Evolutionary conservation across 1,140 invertebrate genomes (phyloP).

Genomic region (Drosophila arizonae): DNA sequence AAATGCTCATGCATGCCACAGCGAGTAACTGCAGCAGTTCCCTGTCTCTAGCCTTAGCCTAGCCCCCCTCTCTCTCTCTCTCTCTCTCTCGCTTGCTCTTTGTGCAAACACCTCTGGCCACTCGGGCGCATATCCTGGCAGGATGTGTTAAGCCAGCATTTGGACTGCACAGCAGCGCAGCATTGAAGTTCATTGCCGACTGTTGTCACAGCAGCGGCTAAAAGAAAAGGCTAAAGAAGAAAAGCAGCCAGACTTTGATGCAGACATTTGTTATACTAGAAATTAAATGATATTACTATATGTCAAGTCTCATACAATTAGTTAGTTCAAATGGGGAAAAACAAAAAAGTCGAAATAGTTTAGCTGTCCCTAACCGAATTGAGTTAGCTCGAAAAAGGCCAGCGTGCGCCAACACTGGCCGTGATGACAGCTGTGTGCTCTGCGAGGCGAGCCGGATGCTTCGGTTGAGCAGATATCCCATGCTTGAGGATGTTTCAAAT

Average conservation of each 20-base stretch:
- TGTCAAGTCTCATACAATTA: too few relatives aligned
- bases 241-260: too few relatives aligned
- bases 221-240: not conserved
- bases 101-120: constrained; percentile 11
- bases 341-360: too few relatives aligned
- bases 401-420: not conserved
- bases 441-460: constrained; percentile 38
- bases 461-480: constrained; percentile 1
- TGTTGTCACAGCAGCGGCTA: constrained; percentile 28
- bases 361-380: too few relatives aligned
- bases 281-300: too few relatives aligned
- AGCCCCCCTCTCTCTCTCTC: too few relatives aligned
- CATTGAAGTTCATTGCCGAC: constrained; percentile 74
- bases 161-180: constrained; percentile 10
- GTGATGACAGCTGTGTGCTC: not conserved
- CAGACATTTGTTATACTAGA: too few relatives aligned
- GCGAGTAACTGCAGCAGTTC: constrained; percentile 15
- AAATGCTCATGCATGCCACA: constrained; percentile 47
- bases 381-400: not conserved
- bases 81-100: not conserved
- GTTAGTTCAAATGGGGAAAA: too few relatives aligned
- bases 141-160: constrained; percentile 64
- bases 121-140: constrained; percentile 44
- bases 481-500: constrained; percentile 63
- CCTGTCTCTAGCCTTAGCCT: constrained; percentile 4